Evolutionary conservation across 2,888 invertebrate genomes (phyloP).

Genomic region (Agapetus fuscipes): DNA sequence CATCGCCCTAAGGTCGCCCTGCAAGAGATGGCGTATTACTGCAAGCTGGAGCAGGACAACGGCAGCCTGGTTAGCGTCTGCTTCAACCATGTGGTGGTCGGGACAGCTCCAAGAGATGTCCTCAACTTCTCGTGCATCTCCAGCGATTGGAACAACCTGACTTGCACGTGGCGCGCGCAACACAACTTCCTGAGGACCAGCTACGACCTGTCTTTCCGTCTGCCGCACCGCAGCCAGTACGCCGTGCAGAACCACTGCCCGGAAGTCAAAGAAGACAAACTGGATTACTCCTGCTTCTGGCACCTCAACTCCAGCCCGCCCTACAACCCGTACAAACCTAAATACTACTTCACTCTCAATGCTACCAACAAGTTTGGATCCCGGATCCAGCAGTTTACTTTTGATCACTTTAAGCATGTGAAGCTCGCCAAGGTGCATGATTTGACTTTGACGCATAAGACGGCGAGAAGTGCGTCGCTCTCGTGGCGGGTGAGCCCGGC

Average conservation of each 20-base stretch:
- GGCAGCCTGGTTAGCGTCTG: constrained; percentile 25
- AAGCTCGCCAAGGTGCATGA: constrained; percentile 21
- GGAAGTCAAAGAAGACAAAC: constrained; percentile 13
- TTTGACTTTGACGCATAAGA: constrained; percentile 5
- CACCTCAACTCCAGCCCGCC: constrained; percentile 38
- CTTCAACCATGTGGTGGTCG: constrained; percentile 33
- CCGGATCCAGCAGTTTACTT: constrained; percentile 28
- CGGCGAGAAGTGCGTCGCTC: constrained; percentile 27
- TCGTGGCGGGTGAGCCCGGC: constrained; percentile 39
- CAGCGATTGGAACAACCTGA: constrained; percentile 61
- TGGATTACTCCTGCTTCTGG: constrained; percentile 39
- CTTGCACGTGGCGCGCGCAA: constrained; percentile 63
- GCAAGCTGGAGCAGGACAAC: constrained; percentile 35
- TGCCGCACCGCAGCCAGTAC: constrained; percentile 33
- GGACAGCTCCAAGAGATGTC: constrained; percentile 51
- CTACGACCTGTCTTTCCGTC: constrained; percentile 41
- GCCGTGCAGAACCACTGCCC: constrained; percentile 15
- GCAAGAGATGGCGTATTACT: constrained; percentile 45
- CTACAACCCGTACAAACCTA: constrained; percentile 42
- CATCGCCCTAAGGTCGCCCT: constrained; percentile 45
- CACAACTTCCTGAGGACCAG: constrained; percentile 46
- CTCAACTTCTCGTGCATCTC: constrained; percentile 64
- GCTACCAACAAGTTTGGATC: constrained; percentile 48
- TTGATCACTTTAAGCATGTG: constrained; percentile 44
- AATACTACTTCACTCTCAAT: constrained; percentile 42